A percentile compares a stretch with the other conserved stretches of the same genome.
Evolutionary conservation across 2,113 vertebrate species (phyloP).

Genomic region (Ochotona curzoniae): DNA sequence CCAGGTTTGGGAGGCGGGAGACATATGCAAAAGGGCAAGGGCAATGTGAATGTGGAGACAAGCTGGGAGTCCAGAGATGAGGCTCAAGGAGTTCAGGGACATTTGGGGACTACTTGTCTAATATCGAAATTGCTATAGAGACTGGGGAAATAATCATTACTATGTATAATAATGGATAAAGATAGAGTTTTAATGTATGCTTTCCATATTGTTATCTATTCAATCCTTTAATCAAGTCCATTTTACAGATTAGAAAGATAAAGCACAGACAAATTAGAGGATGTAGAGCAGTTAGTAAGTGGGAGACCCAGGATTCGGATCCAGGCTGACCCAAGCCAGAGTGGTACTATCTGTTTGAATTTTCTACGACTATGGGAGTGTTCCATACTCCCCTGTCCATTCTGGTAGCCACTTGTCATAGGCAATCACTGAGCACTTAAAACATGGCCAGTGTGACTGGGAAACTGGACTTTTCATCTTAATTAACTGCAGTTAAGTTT

Average conservation of each 20-base stretch:
- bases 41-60: neutral
- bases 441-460: neutral
- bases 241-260: constrained; percentile 23
- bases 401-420: neutral
- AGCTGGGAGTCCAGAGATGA: neutral
- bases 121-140: neutral
- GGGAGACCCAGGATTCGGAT: neutral
- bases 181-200: neutral
- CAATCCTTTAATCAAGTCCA: neutral
- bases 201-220: neutral
- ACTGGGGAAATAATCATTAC: neutral
- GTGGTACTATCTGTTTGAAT: neutral
- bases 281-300: neutral
- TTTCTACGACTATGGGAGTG: neutral
- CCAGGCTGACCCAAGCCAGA: neutral
- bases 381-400: neutral
- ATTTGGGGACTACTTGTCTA: neutral
- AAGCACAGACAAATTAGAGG: neutral
- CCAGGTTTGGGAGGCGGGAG: neutral
- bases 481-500: constrained; percentile 31
- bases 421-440: neutral
- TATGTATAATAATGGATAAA: neutral
- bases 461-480: neutral
- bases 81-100: neutral
- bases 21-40: neutral